A percentile compares a stretch with the other conserved stretches of the same genome.
phyloP scores from a whole-genome alignment of 2,113 vertebrate species.

The Passer domesticus region DNA sequence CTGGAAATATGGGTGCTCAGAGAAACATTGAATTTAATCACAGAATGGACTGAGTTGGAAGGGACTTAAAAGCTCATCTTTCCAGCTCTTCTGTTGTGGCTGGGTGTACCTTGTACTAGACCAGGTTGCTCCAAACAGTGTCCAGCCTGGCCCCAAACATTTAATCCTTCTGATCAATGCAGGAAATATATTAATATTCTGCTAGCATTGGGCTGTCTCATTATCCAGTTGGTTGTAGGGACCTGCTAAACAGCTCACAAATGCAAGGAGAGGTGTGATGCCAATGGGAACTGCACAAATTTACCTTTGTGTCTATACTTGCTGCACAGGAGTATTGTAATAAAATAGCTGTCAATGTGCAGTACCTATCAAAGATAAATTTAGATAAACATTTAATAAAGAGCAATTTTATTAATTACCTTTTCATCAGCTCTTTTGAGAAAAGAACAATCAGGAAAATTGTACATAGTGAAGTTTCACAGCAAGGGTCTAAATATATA shows the following conservation, averaged over 20 bases:
- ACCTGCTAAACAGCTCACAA: not conserved
- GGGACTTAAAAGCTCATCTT: not conserved
- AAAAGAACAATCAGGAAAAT: not conserved
- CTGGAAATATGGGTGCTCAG: not conserved
- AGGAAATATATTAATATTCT: not conserved
- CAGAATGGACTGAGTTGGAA: not conserved
- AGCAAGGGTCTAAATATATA: not conserved
- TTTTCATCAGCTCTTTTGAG: not conserved
- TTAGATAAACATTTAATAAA: not conserved
- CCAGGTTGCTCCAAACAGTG: not conserved
- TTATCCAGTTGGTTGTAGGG: not conserved
- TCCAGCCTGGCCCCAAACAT: not conserved
- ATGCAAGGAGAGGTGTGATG: fast-evolving
- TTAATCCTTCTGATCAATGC: not conserved
- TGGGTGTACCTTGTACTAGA: not conserved
- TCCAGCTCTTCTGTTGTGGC: not conserved
- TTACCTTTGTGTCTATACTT: fast-evolving
- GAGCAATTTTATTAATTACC: not conserved
- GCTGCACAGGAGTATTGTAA: not conserved
- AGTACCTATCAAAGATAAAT: not conserved
- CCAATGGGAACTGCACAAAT: not conserved
- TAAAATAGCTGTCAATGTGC: not conserved
- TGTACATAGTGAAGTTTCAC: not conserved
- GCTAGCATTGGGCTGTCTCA: fast-evolving
- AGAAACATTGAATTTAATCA: not conserved